A percentile compares a stretch with the other conserved stretches of the same genome.
phyloP scores from a whole-genome alignment of 2,113 vertebrate genomes.

The western clawed frog (Xenopus tropicalis) region DNA sequence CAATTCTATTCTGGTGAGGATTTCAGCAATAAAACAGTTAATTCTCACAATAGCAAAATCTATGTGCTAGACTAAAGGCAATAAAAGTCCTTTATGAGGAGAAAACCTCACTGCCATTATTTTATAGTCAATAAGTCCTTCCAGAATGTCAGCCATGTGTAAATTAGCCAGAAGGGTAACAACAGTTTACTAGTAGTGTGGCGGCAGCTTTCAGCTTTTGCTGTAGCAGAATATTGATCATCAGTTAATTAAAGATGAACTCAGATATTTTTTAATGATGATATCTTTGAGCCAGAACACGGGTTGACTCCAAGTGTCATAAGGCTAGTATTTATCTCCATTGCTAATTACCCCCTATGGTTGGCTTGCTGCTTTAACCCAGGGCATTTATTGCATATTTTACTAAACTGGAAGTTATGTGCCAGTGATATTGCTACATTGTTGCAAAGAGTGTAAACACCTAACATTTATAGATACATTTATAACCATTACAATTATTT shows the following conservation, averaged over 20 bases:
- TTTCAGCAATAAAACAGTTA: no score
- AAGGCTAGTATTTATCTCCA: slow-evolving; percentile 2
- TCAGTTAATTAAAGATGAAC: slow-evolving; percentile 18
- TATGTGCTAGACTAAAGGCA: neutral
- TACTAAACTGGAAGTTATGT: no score
- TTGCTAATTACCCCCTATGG: slow-evolving; percentile 5
- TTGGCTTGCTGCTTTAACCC: no score
- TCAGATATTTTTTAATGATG: slow-evolving; percentile 6
- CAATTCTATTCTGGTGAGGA: no score
- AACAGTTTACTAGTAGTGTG: neutral
- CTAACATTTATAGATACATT: no score
- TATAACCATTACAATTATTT: no score
- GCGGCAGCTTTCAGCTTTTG: neutral
- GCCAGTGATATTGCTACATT: no score
- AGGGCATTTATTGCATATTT: no score
- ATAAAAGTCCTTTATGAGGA: neutral
- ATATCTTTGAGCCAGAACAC: neutral
- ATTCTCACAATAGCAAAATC: neutral
- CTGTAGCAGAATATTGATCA: slow-evolving; percentile 16
- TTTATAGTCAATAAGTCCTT: neutral
- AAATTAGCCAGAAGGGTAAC: neutral
- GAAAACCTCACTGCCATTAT: neutral
- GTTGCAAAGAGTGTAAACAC: no score
- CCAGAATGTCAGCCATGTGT: neutral
- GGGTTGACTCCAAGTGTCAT: neutral